phyloP scores from a whole-genome alignment of 1,140 invertebrate genomes.

The Glossosoma conforme region DNA sequence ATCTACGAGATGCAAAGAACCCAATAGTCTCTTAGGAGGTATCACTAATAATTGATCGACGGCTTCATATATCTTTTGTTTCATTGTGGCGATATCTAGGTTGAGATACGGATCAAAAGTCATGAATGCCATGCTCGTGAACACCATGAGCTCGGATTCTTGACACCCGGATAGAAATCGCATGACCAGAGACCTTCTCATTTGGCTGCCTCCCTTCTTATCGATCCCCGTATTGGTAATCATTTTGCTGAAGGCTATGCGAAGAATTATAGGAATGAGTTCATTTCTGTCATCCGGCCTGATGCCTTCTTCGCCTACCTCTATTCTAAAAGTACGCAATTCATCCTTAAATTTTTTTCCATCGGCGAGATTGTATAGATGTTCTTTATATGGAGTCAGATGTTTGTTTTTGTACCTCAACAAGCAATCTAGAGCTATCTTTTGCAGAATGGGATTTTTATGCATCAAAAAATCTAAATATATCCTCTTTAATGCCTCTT shows the following conservation, averaged over 20 bases:
- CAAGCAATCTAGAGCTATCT: constrained; percentile 77
- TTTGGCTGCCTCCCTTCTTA: constrained; percentile 62
- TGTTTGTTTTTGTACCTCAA: constrained; percentile 75
- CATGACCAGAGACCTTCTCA: constrained; percentile 70
- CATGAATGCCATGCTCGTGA: constrained; percentile 80
- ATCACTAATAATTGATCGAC: constrained; percentile 58
- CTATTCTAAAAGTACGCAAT: constrained; percentile 71
- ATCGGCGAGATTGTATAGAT: constrained; percentile 73
- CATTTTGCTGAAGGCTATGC: constrained; percentile 90
- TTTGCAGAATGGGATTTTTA: constrained; percentile 74
- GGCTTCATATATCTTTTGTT: constrained; percentile 42
- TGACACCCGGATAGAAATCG: constrained; percentile 79
- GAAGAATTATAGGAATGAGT: constrained; percentile 75
- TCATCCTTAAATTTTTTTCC: constrained; percentile 86
- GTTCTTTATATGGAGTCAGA: constrained; percentile 69
- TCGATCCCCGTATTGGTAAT: constrained; percentile 69
- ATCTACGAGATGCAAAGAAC: constrained; percentile 70
- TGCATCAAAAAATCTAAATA: constrained; percentile 76
- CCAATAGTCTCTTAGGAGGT: constrained; percentile 68
- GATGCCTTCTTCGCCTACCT: constrained; percentile 62
- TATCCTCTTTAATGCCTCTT: constrained; percentile 67
- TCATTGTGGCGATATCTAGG: constrained; percentile 45
- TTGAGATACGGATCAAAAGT: constrained; percentile 61
- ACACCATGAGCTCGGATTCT: constrained; percentile 71
- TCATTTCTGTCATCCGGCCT: constrained; percentile 65